phyloP scores from a whole-genome alignment of 2,888 invertebrate genomes.

The Meteorus cinctellus region DNA sequence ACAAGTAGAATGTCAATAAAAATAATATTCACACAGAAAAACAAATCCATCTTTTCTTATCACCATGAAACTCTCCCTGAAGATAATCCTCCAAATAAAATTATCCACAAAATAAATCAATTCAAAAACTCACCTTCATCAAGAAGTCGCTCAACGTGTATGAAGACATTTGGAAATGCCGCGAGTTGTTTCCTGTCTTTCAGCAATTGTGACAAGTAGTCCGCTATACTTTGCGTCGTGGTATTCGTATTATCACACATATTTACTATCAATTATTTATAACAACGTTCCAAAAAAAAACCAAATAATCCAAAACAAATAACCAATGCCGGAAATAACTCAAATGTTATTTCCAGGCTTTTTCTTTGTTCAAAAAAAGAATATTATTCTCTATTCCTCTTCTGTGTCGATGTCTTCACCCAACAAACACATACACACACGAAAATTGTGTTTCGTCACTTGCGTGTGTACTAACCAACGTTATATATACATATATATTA shows the following conservation, averaged over 20 bases:
- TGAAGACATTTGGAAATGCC: conserved; percentile 99
- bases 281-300: conserved; percentile 32
- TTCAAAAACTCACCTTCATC: conserved; percentile 91
- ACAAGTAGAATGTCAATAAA: not conserved
- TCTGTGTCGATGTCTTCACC: conserved; percentile 4
- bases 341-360: not conserved
- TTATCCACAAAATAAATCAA: conserved; percentile 13
- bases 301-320: not conserved
- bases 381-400: not conserved
- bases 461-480: conserved; percentile 16
- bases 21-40: not conserved
- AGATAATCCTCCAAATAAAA: not conserved
- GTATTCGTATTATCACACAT: conserved; percentile 74
- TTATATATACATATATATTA: conserved; percentile 39
- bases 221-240: conserved; percentile 97
- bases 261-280: conserved; percentile 36
- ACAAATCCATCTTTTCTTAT: not conserved
- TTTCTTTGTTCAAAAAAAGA: not conserved
- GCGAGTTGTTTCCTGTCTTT: conserved; percentile 99
- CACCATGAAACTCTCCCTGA: not conserved
- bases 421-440: not conserved
- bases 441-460: conserved; percentile 18
- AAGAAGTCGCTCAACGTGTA: conserved; percentile 98
- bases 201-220: conserved; percentile 99
- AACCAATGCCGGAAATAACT: conserved; percentile 10